Percentiles rank a stretch among this genome's conserved stretches.
Conservation (phyloP, 2,113 vertebrate species). For the Accipiter virgatus region DNA sequence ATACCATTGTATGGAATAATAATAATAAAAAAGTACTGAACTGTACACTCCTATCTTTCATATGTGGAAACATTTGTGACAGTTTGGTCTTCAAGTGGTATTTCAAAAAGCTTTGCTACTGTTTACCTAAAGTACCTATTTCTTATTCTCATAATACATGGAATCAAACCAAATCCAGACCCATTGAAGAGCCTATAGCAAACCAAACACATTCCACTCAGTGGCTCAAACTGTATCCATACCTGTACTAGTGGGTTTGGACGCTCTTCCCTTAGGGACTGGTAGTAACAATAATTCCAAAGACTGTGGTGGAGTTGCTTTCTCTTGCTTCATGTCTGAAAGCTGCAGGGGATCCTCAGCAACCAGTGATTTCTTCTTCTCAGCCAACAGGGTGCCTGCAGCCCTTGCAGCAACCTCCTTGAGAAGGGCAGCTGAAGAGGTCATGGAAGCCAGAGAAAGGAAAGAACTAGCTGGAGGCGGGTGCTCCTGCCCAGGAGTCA, state of each 20-base stretch:
- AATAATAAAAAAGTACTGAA: not conserved
- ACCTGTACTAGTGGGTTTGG: conserved; percentile 89
- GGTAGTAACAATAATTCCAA: conserved; percentile 90
- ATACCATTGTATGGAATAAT: conserved; percentile 31
- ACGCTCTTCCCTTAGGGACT: conserved; percentile 87
- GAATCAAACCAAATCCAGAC: not conserved
- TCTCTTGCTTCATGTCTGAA: conserved; percentile 91
- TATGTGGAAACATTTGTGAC: conserved; percentile 21
- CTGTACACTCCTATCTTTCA: conserved; percentile 30
- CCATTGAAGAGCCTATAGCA: not conserved
- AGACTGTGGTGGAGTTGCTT: conserved; percentile 83
- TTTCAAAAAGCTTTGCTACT: conserved; percentile 35
- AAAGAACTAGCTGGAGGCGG: conserved; percentile 89
- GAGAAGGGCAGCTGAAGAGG: conserved; percentile 95
- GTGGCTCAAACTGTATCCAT: conserved; percentile 12
- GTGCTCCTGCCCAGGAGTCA: conserved; percentile 85
- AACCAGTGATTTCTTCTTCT: conserved; percentile 86
- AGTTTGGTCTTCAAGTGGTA: not conserved
- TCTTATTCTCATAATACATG: not conserved
- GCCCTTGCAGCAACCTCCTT: conserved; percentile 98
- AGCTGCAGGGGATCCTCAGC: conserved; percentile 88
- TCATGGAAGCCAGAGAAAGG: conserved; percentile 96
- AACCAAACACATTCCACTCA: not conserved
- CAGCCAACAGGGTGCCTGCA: conserved; percentile 90
- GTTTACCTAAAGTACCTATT: conserved; percentile 5